These are phyloP conservation scores for Drosophila oshimai DNA, from an alignment of 1,140 invertebrate species.

Conservation along the genomic window DNA sequence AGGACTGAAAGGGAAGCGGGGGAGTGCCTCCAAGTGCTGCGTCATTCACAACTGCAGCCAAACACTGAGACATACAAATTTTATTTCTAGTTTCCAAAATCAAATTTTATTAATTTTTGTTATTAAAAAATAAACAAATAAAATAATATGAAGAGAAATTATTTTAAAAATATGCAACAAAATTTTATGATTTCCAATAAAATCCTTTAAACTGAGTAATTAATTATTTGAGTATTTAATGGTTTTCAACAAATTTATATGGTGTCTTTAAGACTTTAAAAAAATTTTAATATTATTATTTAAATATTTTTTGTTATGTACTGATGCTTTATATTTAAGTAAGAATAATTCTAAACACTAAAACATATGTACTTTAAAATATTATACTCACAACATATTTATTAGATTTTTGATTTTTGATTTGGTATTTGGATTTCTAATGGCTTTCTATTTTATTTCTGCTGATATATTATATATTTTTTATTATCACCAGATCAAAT, in stretches of 20 bases:
- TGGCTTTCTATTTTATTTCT: not conserved
- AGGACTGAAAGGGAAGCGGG: not conserved
- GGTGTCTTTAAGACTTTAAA: not conserved
- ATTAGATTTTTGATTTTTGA: not conserved
- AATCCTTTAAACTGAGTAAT: too few species aligned
- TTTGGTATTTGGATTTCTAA: too few species aligned
- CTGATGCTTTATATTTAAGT: not conserved
- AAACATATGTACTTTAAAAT: too few species aligned
- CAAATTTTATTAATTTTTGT: too few species aligned
- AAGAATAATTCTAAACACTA: too few species aligned
- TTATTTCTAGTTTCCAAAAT: too few species aligned
- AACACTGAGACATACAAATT: not conserved
- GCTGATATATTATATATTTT: too few species aligned
- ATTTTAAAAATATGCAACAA: not conserved
- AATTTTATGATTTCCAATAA: not conserved
- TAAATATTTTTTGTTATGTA: not conserved
- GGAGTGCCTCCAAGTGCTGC: conserved; percentile 47
- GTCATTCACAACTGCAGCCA: conserved; percentile 60
- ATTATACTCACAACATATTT: not conserved
- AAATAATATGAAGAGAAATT: too few species aligned
- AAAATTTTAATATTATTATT: not conserved
- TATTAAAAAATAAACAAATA: too few species aligned
- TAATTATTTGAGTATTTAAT: too few species aligned
- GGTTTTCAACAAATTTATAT: not conserved
- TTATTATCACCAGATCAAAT: not conserved